Conservation (phyloP, 2,113 vertebrate genomes). For the Ptilorrhoa leucosticta region DNA sequence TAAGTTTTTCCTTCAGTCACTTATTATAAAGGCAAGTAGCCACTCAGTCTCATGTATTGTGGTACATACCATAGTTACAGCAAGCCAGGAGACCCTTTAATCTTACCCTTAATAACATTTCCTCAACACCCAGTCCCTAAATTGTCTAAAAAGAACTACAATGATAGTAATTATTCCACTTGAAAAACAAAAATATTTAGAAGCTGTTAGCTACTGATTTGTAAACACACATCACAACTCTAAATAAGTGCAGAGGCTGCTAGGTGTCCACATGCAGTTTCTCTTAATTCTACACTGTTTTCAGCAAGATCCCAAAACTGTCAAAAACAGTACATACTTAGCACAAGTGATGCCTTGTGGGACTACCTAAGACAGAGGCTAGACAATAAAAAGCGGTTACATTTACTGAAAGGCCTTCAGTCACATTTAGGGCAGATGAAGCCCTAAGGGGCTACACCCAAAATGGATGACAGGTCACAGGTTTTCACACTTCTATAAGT, state of each 20-base stretch:
- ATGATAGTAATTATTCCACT: not conserved
- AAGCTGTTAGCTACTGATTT: not conserved
- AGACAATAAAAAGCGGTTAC: not conserved
- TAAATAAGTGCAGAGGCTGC: fast-evolving
- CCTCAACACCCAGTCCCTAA: not conserved
- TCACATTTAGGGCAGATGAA: not conserved
- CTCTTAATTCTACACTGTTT: not conserved
- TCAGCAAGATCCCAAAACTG: not conserved
- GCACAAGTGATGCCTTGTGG: not conserved
- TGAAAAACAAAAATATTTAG: not conserved
- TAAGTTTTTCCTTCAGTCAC: not conserved
- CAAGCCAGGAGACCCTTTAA: not conserved
- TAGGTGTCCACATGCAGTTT: not conserved
- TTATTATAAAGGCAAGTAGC: not conserved
- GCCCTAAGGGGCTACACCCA: not conserved
- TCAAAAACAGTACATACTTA: not conserved
- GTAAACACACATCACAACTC: not conserved
- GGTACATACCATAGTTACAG: not conserved
- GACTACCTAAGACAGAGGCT: not conserved
- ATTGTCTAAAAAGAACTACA: not conserved
- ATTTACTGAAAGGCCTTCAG: not conserved
- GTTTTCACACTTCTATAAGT: not conserved
- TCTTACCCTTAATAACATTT: not conserved
- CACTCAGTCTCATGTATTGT: not conserved
- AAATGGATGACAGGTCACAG: fast-evolving